Conservation (phyloP, 2,797 vertebrate genomes). For the Heterohyrax brucei region DNA sequence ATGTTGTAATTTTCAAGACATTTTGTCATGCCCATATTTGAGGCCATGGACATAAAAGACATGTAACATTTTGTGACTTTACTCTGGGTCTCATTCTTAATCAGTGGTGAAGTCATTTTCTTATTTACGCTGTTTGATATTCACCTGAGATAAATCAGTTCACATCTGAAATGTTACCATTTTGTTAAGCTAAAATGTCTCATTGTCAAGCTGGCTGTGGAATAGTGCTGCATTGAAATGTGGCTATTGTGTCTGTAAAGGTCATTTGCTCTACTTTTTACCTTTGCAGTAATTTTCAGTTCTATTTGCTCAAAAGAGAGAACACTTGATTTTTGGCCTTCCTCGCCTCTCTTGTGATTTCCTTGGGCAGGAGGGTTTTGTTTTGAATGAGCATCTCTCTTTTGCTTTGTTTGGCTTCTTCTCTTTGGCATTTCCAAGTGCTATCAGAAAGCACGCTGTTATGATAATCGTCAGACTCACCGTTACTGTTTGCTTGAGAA, state of each 20-base stretch:
- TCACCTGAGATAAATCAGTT: constrained; percentile 72
- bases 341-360: constrained; percentile 71
- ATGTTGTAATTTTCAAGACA: constrained; percentile 59
- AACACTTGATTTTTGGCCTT: constrained; percentile 72
- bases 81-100: not conserved
- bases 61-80: constrained; percentile 41
- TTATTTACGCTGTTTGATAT: constrained; percentile 69
- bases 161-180: constrained; percentile 69
- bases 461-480: not conserved
- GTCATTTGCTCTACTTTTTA: constrained; percentile 78
- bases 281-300: constrained; percentile 80
- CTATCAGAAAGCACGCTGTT: not conserved
- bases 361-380: constrained; percentile 67
- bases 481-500: constrained; percentile 35
- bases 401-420: constrained; percentile 27
- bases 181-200: constrained; percentile 76
- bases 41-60: constrained; percentile 23
- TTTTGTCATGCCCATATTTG: constrained; percentile 57
- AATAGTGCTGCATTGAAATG: constrained; percentile 72
- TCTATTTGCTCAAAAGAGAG: constrained; percentile 73
- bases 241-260: constrained; percentile 73
- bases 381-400: constrained; percentile 63
- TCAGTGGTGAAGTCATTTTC: constrained; percentile 67
- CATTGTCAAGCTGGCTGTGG: constrained; percentile 69
- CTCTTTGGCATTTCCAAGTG: constrained; percentile 25